Percentiles rank a stretch among this genome's conserved stretches.
Evolutionary conservation across 64 coral and sea anemone species (phyloP).

Genomic region (Orbicella faveolata): DNA sequence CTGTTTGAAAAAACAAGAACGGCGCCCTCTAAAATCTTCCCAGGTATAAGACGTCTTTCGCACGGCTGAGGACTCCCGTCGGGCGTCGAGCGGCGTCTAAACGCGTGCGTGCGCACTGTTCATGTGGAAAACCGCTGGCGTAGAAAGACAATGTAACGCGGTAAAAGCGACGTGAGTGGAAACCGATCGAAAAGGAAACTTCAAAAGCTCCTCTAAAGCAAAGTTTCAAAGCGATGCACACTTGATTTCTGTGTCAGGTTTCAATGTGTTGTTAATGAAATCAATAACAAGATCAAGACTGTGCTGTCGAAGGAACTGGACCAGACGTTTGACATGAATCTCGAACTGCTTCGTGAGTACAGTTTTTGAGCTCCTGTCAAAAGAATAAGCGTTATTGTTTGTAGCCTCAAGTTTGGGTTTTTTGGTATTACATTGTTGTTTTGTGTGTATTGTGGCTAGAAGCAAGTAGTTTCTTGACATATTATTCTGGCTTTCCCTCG

Average conservation of each 20-base stretch:
- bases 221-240: background rate
- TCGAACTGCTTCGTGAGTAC: slow-evolving; percentile 72
- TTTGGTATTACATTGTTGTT: background rate
- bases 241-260: background rate
- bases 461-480: too few relatives aligned
- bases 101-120: slow-evolving; percentile 31
- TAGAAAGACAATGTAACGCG: background rate
- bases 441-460: too few relatives aligned
- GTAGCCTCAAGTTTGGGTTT: background rate
- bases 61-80: slow-evolving; percentile 13
- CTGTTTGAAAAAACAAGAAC: background rate
- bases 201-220: background rate
- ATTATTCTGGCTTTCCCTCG: too few relatives aligned
- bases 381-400: background rate
- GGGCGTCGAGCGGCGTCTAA: slow-evolving; percentile 12
- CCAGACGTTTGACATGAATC: slow-evolving; percentile 32
- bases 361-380: background rate
- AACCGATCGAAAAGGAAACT: background rate
- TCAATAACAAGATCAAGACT: background rate
- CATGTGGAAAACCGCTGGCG: slow-evolving; percentile 18
- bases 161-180: background rate
- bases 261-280: background rate
- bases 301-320: background rate
- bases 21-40: background rate
- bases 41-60: slow-evolving; percentile 2